Conservation (phyloP, 1,140 invertebrate genomes). For the Ooceraea biroi region DNA sequence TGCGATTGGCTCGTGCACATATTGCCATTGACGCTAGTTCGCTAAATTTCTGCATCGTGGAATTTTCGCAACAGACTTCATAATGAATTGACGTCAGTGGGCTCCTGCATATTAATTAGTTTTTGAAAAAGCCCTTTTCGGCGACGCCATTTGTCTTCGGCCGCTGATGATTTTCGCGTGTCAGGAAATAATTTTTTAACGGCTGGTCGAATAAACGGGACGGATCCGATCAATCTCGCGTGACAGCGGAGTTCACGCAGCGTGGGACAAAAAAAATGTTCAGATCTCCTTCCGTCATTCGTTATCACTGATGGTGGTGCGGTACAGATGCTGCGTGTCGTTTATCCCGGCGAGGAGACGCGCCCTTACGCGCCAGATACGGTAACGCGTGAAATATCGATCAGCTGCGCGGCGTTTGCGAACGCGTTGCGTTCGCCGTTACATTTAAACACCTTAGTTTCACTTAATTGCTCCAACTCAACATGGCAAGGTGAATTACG, state of each 20-base stretch:
- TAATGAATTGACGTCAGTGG: too few relatives aligned
- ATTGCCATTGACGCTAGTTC: not conserved
- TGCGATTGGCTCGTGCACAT: too few relatives aligned
- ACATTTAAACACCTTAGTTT: constrained; percentile 76
- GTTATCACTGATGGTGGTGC: constrained; percentile 24
- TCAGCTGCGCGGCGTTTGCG: constrained; percentile 55
- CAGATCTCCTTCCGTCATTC: constrained; percentile 31
- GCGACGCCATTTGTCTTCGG: not conserved
- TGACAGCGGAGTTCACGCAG: constrained; percentile 5
- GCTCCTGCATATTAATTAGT: too few relatives aligned
- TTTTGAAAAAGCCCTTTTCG: too few relatives aligned
- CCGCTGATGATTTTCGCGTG: not conserved
- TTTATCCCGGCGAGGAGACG: constrained; percentile 43
- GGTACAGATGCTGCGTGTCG: constrained; percentile 40
- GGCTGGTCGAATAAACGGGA: constrained; percentile 17
- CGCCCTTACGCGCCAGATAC: constrained; percentile 59
- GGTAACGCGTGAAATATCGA: constrained; percentile 67
- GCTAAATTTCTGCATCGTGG: not conserved
- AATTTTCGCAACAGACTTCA: too few relatives aligned
- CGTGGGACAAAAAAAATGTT: constrained; percentile 21
- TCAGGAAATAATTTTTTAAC: constrained; percentile 39
- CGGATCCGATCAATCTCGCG: constrained; percentile 38
- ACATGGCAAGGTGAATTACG: too few relatives aligned
- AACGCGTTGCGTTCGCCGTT: constrained; percentile 57
- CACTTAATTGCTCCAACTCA: constrained; percentile 72